Evolutionary conservation across 1,140 invertebrate genomes (phyloP).

Genomic region (Halictus rubicundus): DNA sequence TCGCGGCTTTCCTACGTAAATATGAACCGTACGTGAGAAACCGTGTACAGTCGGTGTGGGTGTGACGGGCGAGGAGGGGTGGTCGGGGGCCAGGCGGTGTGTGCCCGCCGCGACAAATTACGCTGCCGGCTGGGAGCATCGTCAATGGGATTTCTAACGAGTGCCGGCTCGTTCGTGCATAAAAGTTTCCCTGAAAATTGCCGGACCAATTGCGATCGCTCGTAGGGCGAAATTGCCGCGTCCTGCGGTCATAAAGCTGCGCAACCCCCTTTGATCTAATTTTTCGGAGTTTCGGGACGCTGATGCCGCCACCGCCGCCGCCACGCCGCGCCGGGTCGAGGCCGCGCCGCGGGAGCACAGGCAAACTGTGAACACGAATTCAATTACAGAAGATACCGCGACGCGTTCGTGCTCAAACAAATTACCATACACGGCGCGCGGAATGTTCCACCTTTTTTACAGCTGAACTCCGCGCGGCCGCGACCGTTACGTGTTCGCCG

Average conservation of each 20-base stretch:
- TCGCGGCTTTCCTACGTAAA: slow-evolving; percentile 23
- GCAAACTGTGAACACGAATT: background rate
- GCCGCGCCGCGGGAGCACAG: background rate
- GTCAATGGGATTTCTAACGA: slow-evolving; percentile 28
- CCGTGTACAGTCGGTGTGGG: background rate
- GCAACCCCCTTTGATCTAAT: background rate
- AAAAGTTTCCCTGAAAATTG: slow-evolving; percentile 27
- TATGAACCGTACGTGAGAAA: slow-evolving; percentile 16
- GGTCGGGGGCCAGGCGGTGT: background rate
- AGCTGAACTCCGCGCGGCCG: background rate
- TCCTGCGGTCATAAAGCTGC: background rate
- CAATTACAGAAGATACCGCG: background rate
- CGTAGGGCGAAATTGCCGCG: slow-evolving; percentile 3
- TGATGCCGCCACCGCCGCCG: too few relatives aligned
- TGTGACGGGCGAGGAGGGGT: background rate
- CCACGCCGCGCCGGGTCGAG: background rate
- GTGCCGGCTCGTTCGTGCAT: slow-evolving; percentile 11
- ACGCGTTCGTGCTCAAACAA: background rate
- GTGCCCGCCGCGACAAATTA: slow-evolving; percentile 28
- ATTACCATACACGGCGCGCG: background rate
- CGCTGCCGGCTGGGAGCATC: slow-evolving; percentile 11
- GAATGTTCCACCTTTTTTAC: background rate
- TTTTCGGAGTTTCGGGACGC: too few relatives aligned
- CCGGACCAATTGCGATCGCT: slow-evolving; percentile 12
- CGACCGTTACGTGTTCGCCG: too few relatives aligned